Evolutionary conservation across 2,797 vertebrate genomes (phyloP).

Genomic region (Sebastes goodei): DNA sequence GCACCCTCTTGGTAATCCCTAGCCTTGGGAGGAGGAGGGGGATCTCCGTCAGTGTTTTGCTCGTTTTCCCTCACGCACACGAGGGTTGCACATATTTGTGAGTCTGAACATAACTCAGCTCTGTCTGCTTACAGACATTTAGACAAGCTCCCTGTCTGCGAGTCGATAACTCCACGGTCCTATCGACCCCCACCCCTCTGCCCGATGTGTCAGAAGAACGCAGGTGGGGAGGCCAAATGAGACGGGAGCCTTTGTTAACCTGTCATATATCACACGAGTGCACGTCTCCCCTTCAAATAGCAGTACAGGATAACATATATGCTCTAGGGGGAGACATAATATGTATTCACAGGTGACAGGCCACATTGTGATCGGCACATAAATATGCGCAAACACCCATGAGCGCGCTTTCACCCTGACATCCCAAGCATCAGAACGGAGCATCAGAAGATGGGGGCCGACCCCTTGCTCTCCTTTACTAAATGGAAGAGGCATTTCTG

Average conservation of each 20-base stretch:
- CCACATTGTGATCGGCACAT: slow-evolving; percentile 34
- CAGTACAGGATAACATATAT: slow-evolving; percentile 36
- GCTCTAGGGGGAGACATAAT: slow-evolving; percentile 12
- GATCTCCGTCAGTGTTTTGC: slow-evolving; percentile 26
- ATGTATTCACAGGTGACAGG: slow-evolving; percentile 54
- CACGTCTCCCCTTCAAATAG: slow-evolving; percentile 27
- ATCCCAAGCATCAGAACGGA: slow-evolving; percentile 24
- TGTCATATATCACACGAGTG: slow-evolving; percentile 50
- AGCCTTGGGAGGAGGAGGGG: slow-evolving; percentile 2
- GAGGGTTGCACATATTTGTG: slow-evolving; percentile 43
- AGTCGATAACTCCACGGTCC: slow-evolving; percentile 76
- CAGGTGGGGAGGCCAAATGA: slow-evolving; percentile 71
- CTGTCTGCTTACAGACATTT: slow-evolving; percentile 64
- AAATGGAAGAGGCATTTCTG: slow-evolving; percentile 66
- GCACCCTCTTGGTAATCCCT: slow-evolving; percentile 46
- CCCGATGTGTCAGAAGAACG: slow-evolving; percentile 51
- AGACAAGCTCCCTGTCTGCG: slow-evolving; percentile 48
- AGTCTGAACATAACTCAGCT: slow-evolving; percentile 65
- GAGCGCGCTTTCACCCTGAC: slow-evolving; percentile 40
- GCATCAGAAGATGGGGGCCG: slow-evolving; percentile 30
- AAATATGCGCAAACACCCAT: slow-evolving; percentile 45
- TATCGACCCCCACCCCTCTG: slow-evolving; percentile 31
- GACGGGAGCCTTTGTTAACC: slow-evolving; percentile 69
- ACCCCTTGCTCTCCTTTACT: slow-evolving; percentile 34
- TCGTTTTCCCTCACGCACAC: slow-evolving; percentile 17